phyloP scores from a whole-genome alignment of 2,113 vertebrate species.

The Oreotragus oreotragus region DNA sequence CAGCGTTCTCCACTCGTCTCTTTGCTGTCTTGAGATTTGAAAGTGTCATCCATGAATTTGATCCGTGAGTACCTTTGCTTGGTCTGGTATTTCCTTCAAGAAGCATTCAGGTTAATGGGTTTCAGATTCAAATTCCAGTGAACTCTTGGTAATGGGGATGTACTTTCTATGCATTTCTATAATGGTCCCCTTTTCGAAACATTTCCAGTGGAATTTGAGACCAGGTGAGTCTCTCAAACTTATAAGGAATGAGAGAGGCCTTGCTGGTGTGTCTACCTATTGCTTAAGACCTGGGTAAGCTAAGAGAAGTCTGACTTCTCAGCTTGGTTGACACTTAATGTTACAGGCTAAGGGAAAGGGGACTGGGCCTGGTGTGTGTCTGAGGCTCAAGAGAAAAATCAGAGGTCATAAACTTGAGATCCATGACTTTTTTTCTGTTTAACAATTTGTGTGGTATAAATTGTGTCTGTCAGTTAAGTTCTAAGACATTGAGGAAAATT shows the following conservation, averaged over 20 bases:
- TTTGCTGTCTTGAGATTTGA: slow-evolving; percentile 98
- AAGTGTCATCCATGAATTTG: slow-evolving; percentile 99
- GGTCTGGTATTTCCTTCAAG: not conserved
- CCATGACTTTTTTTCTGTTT: not conserved
- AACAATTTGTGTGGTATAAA: not conserved
- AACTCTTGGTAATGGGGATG: not conserved
- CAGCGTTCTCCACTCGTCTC: slow-evolving; percentile 97
- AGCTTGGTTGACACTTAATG: not conserved
- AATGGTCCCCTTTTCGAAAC: not conserved
- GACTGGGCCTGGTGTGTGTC: not conserved
- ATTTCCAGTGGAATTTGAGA: slow-evolving; percentile 11
- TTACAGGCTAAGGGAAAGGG: not conserved
- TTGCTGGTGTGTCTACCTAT: not conserved
- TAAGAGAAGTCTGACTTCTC: not conserved
- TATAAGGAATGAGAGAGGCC: not conserved
- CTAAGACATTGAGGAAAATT: not conserved
- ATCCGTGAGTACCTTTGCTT: slow-evolving; percentile 89
- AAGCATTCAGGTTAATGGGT: fast-evolving
- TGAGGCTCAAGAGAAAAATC: not conserved
- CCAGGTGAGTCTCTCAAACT: not conserved
- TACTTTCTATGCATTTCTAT: not conserved
- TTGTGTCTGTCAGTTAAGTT: not conserved
- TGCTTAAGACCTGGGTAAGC: not conserved
- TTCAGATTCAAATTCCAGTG: not conserved
- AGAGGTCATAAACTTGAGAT: slow-evolving; percentile 7